Evolutionary conservation across 2,888 invertebrate species (phyloP).

Genomic region (Cheilosia scutellata): DNA sequence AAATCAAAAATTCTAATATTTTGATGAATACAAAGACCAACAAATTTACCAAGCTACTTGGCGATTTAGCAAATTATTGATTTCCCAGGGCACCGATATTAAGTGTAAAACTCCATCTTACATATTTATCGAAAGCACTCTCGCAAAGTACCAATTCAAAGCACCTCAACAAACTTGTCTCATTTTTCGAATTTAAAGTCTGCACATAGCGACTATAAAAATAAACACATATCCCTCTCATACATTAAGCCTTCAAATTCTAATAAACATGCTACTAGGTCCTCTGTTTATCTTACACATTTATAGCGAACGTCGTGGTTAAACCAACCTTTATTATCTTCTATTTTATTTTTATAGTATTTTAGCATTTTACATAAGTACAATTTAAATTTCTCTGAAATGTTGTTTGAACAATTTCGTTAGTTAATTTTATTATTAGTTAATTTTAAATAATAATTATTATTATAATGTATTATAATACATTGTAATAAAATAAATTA

Average conservation of each 20-base stretch:
- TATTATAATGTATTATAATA: too few species aligned
- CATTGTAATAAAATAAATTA: too few species aligned
- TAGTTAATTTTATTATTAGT: too few species aligned
- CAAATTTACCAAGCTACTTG: not conserved
- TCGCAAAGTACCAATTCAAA: constrained; percentile 8
- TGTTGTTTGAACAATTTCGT: too few species aligned
- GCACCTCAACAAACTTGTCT: not conserved
- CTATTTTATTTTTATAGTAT: too few species aligned
- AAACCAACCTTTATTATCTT: not conserved
- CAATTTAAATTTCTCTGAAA: too few species aligned
- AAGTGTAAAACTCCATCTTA: not conserved
- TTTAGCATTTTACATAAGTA: too few species aligned
- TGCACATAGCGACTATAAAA: not conserved
- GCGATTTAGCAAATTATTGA: not conserved
- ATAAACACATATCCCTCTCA: not conserved
- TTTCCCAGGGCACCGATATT: not conserved
- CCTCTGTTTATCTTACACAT: not conserved
- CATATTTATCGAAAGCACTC: constrained; percentile 9
- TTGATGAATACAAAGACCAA: not conserved
- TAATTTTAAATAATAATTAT: too few species aligned
- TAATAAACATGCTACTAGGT: constrained; percentile 31
- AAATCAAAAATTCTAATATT: too few species aligned
- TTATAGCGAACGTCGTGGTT: constrained; percentile 2
- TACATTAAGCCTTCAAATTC: constrained; percentile 12
- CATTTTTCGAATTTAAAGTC: not conserved